A percentile compares a stretch with the other conserved stretches of the same genome.
phyloP scores from a whole-genome alignment of 1,140 invertebrate species.

The Trissolcus basalis region DNA sequence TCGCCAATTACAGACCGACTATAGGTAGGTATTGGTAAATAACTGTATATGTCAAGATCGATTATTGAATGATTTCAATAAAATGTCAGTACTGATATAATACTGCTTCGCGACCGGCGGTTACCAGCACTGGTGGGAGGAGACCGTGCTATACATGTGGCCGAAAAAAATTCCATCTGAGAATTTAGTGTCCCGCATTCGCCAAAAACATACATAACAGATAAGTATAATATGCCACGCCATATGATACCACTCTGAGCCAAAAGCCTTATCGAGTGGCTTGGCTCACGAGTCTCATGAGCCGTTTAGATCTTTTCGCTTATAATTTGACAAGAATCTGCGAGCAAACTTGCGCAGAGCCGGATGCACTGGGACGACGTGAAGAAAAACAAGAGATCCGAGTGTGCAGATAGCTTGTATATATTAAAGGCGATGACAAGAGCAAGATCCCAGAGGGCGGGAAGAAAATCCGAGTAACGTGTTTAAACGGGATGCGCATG shows the following conservation, averaged over 20 bases:
- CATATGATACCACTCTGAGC: conserved; percentile 14
- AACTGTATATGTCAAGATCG: too few relatives aligned
- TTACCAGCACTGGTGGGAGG: too few relatives aligned
- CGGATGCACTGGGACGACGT: conserved; percentile 18
- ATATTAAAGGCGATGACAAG: conserved; percentile 41
- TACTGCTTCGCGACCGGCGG: too few relatives aligned
- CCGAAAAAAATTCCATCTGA: too few relatives aligned
- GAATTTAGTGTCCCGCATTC: conserved; percentile 8
- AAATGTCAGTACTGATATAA: too few relatives aligned
- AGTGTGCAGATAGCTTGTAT: conserved; percentile 24
- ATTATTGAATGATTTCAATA: too few relatives aligned
- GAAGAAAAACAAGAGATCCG: conserved; percentile 9
- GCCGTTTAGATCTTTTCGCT: conserved; percentile 43
- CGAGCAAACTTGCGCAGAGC: conserved; percentile 26
- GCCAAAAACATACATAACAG: conserved; percentile 22
- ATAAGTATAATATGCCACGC: conserved; percentile 26
- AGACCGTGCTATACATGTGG: too few relatives aligned
- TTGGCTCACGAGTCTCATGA: conserved; percentile 14
- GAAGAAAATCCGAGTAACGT: conserved; percentile 20
- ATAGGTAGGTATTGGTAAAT: too few relatives aligned
- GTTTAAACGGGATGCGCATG: too few relatives aligned
- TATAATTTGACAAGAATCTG: conserved; percentile 55
- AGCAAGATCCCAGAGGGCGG: conserved; percentile 26
- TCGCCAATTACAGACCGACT: too few relatives aligned
- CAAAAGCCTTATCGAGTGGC: conserved; percentile 19